Percentiles rank a stretch among this genome's conserved stretches.
These are phyloP conservation scores for Sinosuthora webbiana DNA, from an alignment of 2,113 vertebrate species.

Conservation along the genomic window DNA sequence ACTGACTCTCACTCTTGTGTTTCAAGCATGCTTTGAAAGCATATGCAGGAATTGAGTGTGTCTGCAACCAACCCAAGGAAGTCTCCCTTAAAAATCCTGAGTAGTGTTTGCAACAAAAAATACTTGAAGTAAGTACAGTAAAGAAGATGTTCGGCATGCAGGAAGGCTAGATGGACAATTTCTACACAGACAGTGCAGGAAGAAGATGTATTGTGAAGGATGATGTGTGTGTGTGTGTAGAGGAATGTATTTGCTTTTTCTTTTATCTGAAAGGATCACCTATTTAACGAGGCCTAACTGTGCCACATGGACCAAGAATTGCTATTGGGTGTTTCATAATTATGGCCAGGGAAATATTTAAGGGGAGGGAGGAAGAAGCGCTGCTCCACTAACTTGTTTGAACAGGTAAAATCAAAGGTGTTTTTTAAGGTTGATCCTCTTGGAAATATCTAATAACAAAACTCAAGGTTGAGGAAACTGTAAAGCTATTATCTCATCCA, in stretches of 20 bases:
- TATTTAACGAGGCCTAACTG: not conserved
- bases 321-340: not conserved
- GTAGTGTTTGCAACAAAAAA: not conserved
- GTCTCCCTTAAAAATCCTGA: not conserved
- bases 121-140: not conserved
- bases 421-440: not conserved
- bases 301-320: not conserved
- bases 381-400: not conserved
- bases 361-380: not conserved
- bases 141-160: not conserved
- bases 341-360: not conserved
- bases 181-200: not conserved
- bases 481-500: not conserved
- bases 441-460: not conserved
- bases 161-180: not conserved
- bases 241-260: not conserved
- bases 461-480: not conserved
- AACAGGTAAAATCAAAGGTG: not conserved
- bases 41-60: not conserved
- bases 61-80: not conserved
- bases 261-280: not conserved
- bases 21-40: not conserved
- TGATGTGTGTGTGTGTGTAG: not conserved
- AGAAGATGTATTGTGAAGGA: not conserved
- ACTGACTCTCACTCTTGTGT: not conserved